Base-by-base conservation (phyloP, 2,888 invertebrate species). In the Leptura quadrifasciata region DNA sequence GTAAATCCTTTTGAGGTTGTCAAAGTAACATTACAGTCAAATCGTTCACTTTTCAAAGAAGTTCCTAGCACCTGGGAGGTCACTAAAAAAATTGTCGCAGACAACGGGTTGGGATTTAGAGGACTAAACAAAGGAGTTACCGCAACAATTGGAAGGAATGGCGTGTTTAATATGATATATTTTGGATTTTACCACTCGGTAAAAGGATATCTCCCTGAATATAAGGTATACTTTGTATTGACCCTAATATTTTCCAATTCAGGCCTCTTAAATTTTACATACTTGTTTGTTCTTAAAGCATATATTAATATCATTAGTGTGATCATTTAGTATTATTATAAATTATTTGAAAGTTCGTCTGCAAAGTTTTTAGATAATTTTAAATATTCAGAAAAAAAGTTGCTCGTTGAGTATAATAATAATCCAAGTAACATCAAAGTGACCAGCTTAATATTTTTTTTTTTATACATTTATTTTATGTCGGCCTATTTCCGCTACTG, bases 1-100 rank as follows among this genome's bases (percentile, higher is more conserved):
- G 95, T 97, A 0, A 98, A 98, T 90, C 98, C 98, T 0, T 98
- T 98, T 88, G 98, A 98, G 92, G 97, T 97, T 39, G 96, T 98
- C 0, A 98, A 98, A 91, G 97, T 98, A n/a, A 93, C 93, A 1
- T 89, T 96, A 77, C 96, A 96, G 87, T 93, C 96, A 0, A 94
- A 96, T 86, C 93, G 93, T 74, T 91, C 93, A 0, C 90, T 91
- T 65, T 91, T 92, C 31, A 90, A 91, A 69, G 92, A 94, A 84
- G 88, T 92, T 12, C 95, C 95, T 0, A 94, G 80, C 60, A 80
- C 81, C 18, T 94, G 95, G 91, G 87, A 91, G 3, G 95, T 96
- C 2, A 97, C 97, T 0, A 93, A 93, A 79, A 91, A 94, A 82
- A 98, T 98, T 73, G 91, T 97, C 0, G 90, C 91, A 74, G 92